Conservation (phyloP, 2,113 vertebrate genomes). For the Ceyx melanurus region DNA sequence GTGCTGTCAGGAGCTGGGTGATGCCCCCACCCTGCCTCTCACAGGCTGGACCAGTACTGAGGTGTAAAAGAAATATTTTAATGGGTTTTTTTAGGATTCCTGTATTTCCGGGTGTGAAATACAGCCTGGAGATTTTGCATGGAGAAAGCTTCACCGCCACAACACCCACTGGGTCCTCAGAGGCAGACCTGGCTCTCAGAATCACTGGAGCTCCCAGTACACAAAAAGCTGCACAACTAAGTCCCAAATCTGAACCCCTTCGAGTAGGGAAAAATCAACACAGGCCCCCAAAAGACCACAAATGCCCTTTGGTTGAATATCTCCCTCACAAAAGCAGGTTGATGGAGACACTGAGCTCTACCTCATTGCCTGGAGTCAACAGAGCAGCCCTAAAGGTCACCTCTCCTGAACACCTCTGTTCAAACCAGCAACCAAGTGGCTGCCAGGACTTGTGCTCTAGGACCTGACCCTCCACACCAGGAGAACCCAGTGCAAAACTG, state of each 20-base stretch:
- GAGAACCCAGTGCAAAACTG: neutral
- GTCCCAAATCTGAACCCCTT: neutral
- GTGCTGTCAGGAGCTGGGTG: neutral
- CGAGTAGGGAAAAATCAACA: neutral
- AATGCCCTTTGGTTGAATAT: neutral
- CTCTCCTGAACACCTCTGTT: neutral
- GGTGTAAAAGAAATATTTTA: neutral
- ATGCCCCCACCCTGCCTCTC: neutral
- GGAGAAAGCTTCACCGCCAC: neutral
- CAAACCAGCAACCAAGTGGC: neutral
- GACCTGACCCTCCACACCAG: neutral
- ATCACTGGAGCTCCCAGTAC: neutral
- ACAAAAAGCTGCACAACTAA: too few relatives aligned
- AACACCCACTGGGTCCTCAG: too few relatives aligned
- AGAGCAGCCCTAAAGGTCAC: neutral
- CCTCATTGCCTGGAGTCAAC: neutral
- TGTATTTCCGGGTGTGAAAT: neutral
- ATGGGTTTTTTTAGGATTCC: neutral
- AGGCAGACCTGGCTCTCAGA: neutral
- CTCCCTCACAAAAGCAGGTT: neutral
- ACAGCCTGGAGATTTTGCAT: neutral
- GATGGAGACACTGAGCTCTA: neutral
- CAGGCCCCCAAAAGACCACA: neutral
- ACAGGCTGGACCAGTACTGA: neutral
- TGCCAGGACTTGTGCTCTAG: neutral